Evolutionary conservation across 2,113 vertebrate genomes (phyloP).

Genomic region (Camelus bactrianus): DNA sequence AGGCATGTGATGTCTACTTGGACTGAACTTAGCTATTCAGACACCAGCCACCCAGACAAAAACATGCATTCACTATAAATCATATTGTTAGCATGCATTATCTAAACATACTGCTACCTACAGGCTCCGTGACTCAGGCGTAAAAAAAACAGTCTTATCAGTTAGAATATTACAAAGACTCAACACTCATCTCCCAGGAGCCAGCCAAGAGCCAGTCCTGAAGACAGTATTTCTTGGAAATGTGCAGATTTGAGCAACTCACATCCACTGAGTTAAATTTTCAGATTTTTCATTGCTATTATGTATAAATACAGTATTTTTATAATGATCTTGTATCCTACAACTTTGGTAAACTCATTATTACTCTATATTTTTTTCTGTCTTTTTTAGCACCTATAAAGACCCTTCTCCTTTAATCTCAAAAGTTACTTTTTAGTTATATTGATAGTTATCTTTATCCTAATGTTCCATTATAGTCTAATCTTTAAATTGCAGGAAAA

Average conservation of each 20-base stretch:
- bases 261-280: not conserved
- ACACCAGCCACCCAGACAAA: not conserved
- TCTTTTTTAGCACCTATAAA: not conserved
- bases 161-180: not conserved
- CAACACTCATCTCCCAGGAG: not conserved
- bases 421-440: not conserved
- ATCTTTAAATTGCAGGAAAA: not conserved
- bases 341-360: not conserved
- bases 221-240: not conserved
- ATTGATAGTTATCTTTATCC: not conserved
- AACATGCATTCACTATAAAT: not conserved
- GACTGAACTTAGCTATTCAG: not conserved
- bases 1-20: not conserved
- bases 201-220: not conserved
- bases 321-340: not conserved
- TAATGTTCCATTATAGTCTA: not conserved
- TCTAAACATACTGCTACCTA: not conserved
- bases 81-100: not conserved
- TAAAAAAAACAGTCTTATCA: not conserved
- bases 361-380: not conserved
- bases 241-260: not conserved
- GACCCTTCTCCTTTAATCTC: not conserved
- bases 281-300: not conserved
- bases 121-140: not conserved
- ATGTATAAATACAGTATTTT: not conserved